Conservation (phyloP, 2,113 vertebrate genomes). For the Semnornis frantzii region DNA sequence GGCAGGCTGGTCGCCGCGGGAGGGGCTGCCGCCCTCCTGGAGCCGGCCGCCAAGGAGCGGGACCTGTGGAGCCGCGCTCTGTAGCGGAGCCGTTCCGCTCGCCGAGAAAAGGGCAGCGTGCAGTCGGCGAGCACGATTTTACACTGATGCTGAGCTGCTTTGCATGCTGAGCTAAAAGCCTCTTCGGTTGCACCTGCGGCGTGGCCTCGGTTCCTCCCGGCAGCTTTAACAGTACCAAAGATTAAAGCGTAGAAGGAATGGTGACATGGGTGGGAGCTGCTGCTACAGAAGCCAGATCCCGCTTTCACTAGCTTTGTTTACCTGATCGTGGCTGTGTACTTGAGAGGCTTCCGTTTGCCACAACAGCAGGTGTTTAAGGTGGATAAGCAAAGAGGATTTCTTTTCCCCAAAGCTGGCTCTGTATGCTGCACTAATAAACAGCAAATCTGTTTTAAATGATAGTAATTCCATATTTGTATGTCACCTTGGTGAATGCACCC, state of each 20-base stretch:
- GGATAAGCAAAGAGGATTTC: neutral
- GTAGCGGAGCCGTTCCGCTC: neutral
- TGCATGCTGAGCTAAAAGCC: neutral
- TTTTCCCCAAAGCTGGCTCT: neutral
- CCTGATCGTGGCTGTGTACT: neutral
- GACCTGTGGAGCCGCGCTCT: slow-evolving; percentile 35
- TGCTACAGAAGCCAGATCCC: neutral
- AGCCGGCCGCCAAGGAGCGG: neutral
- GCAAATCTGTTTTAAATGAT: neutral
- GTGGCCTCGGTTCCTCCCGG: neutral
- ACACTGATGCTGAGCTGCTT: accelerated
- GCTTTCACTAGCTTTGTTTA: neutral
- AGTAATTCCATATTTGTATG: neutral
- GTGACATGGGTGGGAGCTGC: neutral
- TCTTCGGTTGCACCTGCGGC: neutral
- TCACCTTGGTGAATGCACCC: neutral
- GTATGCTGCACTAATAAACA: neutral
- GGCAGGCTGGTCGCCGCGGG: neutral
- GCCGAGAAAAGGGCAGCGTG: accelerated
- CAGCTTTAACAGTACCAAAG: neutral
- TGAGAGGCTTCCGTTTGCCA: neutral
- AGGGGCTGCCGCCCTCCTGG: neutral
- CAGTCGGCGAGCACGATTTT: neutral
- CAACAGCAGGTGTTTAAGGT: neutral
- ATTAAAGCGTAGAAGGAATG: too few relatives aligned